Conservation (phyloP, 2,113 vertebrate species). For the Prinia subflava region DNA sequence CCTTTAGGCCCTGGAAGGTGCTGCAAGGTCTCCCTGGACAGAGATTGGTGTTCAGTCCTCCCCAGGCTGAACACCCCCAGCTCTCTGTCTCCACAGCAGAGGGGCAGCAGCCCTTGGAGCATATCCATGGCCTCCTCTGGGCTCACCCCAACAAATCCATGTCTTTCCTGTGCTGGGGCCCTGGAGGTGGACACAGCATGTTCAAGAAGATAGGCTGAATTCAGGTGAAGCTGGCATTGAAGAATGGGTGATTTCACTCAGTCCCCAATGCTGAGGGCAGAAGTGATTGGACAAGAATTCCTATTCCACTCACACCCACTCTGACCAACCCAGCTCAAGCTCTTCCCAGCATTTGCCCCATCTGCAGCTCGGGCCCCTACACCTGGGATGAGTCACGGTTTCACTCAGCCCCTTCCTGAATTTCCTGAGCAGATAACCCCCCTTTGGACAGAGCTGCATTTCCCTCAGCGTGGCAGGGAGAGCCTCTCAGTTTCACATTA, state of each 20-base stretch:
- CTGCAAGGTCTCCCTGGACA: not conserved
- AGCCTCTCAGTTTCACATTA: not conserved
- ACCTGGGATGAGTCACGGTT: accelerated
- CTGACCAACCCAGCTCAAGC: not conserved
- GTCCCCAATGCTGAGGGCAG: not conserved
- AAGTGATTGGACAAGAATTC: not conserved
- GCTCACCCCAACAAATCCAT: not conserved
- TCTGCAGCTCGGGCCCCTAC: not conserved
- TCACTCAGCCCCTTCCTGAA: not conserved
- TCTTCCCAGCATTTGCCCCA: not conserved
- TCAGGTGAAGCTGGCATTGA: not conserved
- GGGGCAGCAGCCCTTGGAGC: not conserved
- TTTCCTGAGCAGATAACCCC: not conserved
- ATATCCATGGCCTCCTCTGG: not conserved
- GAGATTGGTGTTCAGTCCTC: not conserved
- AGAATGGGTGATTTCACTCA: not conserved
- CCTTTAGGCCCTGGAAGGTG: not conserved
- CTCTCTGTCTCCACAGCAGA: not conserved
- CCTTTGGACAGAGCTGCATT: not conserved
- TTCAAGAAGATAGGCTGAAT: not conserved
- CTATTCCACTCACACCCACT: not conserved
- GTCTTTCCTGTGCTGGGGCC: not conserved
- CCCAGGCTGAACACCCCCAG: not conserved
- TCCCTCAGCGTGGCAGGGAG: not conserved
- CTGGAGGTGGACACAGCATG: not conserved